A percentile compares a stretch with the other conserved stretches of the same genome.
These are phyloP conservation scores for Sarcophilus harrisii DNA, from an alignment of 2,797 vertebrate genomes.

Conservation along the genomic window DNA sequence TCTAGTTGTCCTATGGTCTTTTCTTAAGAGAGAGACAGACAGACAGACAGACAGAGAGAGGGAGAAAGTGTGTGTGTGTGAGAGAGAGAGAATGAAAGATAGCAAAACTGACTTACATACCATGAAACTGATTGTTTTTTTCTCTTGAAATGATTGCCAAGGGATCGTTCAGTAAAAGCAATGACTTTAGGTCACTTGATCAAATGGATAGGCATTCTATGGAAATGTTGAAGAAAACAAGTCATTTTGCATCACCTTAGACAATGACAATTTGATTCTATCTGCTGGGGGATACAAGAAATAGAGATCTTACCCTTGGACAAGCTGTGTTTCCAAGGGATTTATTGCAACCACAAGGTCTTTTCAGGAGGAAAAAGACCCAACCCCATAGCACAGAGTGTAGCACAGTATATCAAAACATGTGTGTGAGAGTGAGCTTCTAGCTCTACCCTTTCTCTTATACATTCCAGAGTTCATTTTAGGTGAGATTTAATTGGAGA, in stretches of 20 bases:
- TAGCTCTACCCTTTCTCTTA: not conserved
- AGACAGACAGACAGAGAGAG: too few relatives aligned
- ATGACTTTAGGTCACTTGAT: not conserved
- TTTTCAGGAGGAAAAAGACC: not conserved
- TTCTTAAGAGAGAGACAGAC: not conserved
- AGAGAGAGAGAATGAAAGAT: not conserved
- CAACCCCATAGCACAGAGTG: not conserved
- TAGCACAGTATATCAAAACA: not conserved
- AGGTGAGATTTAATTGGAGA: not conserved
- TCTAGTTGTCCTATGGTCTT: not conserved
- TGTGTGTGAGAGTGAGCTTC: not conserved
- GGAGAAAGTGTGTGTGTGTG: not conserved
- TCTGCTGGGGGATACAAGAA: not conserved
- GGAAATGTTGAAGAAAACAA: constrained; percentile 9
- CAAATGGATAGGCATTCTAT: not conserved
- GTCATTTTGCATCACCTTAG: not conserved
- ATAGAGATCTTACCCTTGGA: not conserved
- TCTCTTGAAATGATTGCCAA: not conserved
- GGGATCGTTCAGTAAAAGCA: not conserved
- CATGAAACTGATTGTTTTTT: too few relatives aligned
- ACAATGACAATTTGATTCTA: not conserved
- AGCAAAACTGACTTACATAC: not conserved
- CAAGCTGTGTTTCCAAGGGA: not conserved
- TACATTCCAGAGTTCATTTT: not conserved
- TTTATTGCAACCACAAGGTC: not conserved